phyloP scores from a whole-genome alignment of 2,113 vertebrate genomes.

The Serinus canaria region DNA sequence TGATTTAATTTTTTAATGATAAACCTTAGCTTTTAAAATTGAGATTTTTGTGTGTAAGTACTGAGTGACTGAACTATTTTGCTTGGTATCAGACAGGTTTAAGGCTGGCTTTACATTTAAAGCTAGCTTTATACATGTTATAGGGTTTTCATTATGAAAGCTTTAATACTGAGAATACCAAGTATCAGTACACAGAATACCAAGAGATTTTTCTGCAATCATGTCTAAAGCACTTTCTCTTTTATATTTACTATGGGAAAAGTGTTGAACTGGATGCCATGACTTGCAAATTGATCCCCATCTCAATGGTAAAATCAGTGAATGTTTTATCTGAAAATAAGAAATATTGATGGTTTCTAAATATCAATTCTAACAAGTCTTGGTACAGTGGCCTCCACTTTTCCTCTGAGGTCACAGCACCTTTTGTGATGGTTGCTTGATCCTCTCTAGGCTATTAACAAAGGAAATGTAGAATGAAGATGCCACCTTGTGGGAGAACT shows the following conservation, averaged over 20 bases:
- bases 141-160: not conserved
- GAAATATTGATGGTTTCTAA: not conserved
- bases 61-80: not conserved
- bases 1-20: not conserved
- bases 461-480: conserved; percentile 9
- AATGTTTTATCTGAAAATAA: not conserved
- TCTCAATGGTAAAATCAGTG: not conserved
- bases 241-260: not conserved
- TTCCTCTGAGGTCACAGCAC: not conserved
- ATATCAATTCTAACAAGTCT: not conserved
- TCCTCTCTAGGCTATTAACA: not conserved
- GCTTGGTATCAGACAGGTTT: not conserved
- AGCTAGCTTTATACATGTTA: not conserved
- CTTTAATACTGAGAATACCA: not conserved
- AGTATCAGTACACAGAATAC: not conserved
- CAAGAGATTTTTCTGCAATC: not conserved
- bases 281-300: not conserved
- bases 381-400: not conserved
- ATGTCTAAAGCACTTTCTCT: not conserved
- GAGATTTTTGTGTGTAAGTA: not conserved
- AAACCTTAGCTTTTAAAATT: not conserved
- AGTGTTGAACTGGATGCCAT: not conserved
- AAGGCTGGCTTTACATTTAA: not conserved
- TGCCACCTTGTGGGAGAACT: conserved; percentile 55
- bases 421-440: not conserved